These are phyloP conservation scores for Drosophila paranaensis DNA, from an alignment of 2,888 invertebrate species.

Conservation along the genomic window DNA sequence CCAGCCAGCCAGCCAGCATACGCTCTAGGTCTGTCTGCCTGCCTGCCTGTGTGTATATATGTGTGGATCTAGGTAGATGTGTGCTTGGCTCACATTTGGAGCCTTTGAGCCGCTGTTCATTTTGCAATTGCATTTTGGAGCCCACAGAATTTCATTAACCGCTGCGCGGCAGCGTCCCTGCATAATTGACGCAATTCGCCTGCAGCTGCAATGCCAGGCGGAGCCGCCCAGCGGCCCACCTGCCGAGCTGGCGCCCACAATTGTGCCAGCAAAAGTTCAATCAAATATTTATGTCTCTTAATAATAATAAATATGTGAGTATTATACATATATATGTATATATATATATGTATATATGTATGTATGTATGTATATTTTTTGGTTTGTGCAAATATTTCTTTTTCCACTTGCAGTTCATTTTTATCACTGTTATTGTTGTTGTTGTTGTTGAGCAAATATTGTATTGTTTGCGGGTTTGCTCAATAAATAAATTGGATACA, in stretches of 20 bases:
- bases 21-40: neutral
- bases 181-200: constrained; percentile 26
- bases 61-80: neutral
- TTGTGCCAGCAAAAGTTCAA: constrained; percentile 13
- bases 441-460: constrained; percentile 31
- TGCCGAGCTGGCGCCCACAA: neutral
- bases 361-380: neutral
- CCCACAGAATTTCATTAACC: constrained; percentile 42
- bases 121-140: constrained; percentile 37
- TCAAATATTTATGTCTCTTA: constrained; percentile 7
- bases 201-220: neutral
- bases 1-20: neutral
- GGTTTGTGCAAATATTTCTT: constrained; percentile 14
- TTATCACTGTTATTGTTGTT: constrained; percentile 2
- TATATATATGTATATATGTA: neutral
- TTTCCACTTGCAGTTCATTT: constrained; percentile 14
- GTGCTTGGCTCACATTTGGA: constrained; percentile 12
- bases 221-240: neutral
- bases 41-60: neutral
- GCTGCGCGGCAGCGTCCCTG: constrained; percentile 12
- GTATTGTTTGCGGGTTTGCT: constrained; percentile 44
- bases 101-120: constrained; percentile 52
- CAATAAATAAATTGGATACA: constrained; percentile 58
- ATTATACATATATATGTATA: neutral
- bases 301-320: neutral